A percentile compares a stretch with the other conserved stretches of the same genome.
Conservation (phyloP, 1,140 invertebrate species). For the Pogonomyrmex barbatus region DNA sequence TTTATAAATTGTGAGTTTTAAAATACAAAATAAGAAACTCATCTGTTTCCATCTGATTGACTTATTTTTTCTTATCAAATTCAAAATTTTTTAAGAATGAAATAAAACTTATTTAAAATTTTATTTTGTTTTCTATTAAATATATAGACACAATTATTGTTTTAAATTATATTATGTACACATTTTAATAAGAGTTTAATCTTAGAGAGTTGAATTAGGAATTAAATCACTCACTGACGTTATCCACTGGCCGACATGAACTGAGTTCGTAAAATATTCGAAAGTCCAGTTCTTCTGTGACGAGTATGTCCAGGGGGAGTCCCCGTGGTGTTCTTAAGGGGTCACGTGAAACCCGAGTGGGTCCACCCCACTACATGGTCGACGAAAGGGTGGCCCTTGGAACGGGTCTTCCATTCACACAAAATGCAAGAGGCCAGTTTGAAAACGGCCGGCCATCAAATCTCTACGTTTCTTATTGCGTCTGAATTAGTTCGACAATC, state of each 20-base stretch:
- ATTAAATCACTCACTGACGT: not conserved
- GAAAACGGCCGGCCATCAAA: slow-evolving; percentile 79
- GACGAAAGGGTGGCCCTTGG: slow-evolving; percentile 78
- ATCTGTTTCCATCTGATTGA: too few relatives aligned
- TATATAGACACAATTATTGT: not conserved
- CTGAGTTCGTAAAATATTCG: not conserved
- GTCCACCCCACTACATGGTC: slow-evolving; percentile 80
- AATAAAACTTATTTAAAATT: not conserved
- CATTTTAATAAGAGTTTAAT: slow-evolving; percentile 3
- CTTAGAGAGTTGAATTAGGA: not conserved
- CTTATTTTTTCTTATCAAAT: not conserved
- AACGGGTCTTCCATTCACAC: slow-evolving; percentile 77
- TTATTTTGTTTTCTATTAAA: not conserved
- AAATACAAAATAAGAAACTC: not conserved
- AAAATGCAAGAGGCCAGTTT: slow-evolving; percentile 82
- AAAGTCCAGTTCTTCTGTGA: slow-evolving; percentile 61
- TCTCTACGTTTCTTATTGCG: slow-evolving; percentile 72
- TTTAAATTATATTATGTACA: not conserved
- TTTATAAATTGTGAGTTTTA: slow-evolving; percentile 9
- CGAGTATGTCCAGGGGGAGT: slow-evolving; percentile 61
- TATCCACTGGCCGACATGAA: not conserved
- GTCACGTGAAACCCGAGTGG: slow-evolving; percentile 76
- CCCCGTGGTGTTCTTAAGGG: slow-evolving; percentile 70
- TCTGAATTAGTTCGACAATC: slow-evolving; percentile 54
- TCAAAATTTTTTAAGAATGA: not conserved